These are phyloP conservation scores for Drosophila mayri DNA, from an alignment of 1,140 invertebrate species.

Conservation along the genomic window DNA sequence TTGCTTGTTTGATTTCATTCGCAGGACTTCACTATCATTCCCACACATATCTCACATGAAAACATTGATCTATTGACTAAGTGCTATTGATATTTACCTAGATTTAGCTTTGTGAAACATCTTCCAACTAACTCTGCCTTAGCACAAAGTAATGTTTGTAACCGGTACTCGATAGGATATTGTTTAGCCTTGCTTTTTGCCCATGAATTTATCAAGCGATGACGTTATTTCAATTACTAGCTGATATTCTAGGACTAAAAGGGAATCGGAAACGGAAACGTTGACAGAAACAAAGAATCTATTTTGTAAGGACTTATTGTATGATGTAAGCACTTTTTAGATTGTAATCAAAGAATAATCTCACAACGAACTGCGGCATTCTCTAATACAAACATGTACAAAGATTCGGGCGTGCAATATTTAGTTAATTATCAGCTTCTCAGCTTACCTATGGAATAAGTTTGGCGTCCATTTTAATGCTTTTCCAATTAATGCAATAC, in stretches of 20 bases:
- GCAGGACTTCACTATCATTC: constrained; percentile 49
- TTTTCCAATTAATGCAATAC: constrained; percentile 46
- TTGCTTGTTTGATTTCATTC: constrained; percentile 59
- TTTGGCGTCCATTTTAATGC: constrained; percentile 62
- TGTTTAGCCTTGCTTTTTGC: constrained; percentile 47
- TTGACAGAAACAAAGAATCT: constrained; percentile 35
- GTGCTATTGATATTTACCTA: constrained; percentile 60
- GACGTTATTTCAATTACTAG: constrained; percentile 46
- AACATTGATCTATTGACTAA: constrained; percentile 66
- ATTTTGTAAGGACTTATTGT: constrained; percentile 71
- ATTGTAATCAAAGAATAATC: constrained; percentile 27
- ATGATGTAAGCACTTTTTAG: constrained; percentile 44
- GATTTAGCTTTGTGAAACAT: constrained; percentile 61
- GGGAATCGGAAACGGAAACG: constrained; percentile 12
- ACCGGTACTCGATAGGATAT: constrained; percentile 50
- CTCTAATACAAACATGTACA: constrained; percentile 55
- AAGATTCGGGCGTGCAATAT: constrained; percentile 68
- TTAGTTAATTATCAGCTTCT: constrained; percentile 54
- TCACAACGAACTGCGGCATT: constrained; percentile 58
- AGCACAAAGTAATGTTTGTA: constrained; percentile 70
- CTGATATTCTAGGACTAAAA: constrained; percentile 20
- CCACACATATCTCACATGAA: constrained; percentile 69
- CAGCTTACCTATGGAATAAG: constrained; percentile 38
- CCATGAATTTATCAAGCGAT: constrained; percentile 42
- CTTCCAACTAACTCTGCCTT: constrained; percentile 81